Conservation (phyloP, 1,140 invertebrate genomes). For the Notospermus geniculatus region DNA sequence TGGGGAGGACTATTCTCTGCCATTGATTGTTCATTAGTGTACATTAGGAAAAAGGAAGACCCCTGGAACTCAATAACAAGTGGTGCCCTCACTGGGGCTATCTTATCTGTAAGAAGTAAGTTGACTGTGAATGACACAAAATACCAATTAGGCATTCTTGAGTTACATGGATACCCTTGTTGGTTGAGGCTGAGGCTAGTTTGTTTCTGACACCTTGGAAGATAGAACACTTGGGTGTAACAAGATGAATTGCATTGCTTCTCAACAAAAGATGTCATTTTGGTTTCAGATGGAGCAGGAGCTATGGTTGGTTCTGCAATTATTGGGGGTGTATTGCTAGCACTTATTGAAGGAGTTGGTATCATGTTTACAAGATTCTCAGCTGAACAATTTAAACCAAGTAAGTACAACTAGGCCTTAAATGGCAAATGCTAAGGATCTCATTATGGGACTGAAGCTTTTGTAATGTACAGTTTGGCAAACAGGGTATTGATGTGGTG, state of each 20-base stretch:
- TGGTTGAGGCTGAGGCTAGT: too few species aligned
- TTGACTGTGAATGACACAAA: slow-evolving; percentile 24
- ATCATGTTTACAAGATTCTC: slow-evolving; percentile 86
- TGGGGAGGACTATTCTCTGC: slow-evolving; percentile 89
- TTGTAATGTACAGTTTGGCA: not conserved
- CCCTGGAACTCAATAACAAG: slow-evolving; percentile 97
- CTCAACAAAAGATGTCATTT: not conserved
- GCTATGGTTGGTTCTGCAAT: slow-evolving; percentile 95
- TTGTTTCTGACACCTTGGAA: too few species aligned
- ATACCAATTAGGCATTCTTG: too few species aligned
- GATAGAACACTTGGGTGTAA: too few species aligned
- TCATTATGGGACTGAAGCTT: not conserved
- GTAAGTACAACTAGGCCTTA: slow-evolving; percentile 26
- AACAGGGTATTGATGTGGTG: not conserved
- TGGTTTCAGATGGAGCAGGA: slow-evolving; percentile 69
- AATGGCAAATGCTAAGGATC: not conserved
- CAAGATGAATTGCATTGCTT: too few species aligned
- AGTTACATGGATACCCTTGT: too few species aligned
- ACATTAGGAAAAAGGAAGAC: slow-evolving; percentile 94
- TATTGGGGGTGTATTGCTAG: slow-evolving; percentile 84
- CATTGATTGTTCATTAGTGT: slow-evolving; percentile 95
- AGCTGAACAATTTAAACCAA: slow-evolving; percentile 85
- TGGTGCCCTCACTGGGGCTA: slow-evolving; percentile 91
- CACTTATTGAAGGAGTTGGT: slow-evolving; percentile 94
- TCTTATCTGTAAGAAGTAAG: slow-evolving; percentile 84